Conservation (phyloP, 2,888 invertebrate genomes). For the Epicampocera succincta region DNA sequence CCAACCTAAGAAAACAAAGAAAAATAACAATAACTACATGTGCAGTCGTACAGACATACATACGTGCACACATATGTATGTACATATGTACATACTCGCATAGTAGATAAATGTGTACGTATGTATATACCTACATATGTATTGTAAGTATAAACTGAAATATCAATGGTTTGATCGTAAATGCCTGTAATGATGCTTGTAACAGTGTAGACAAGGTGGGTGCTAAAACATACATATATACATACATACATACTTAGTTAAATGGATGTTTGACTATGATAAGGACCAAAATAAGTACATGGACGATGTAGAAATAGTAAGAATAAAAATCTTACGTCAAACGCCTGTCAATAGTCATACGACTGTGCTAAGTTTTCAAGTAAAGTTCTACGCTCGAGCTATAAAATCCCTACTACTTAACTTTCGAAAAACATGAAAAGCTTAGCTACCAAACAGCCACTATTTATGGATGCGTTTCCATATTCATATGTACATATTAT, state of each 20-base stretch:
- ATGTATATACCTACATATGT: background rate
- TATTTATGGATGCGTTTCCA: no score
- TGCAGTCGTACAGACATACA: background rate
- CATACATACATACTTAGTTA: background rate
- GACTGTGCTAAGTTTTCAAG: no score
- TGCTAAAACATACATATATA: background rate
- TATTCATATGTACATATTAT: no score
- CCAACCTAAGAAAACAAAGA: conserved; percentile 21
- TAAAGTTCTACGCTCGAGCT: no score
- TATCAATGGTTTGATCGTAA: conserved; percentile 17
- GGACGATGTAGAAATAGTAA: background rate
- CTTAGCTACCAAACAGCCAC: no score
- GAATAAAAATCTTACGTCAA: no score
- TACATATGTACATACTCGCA: background rate
- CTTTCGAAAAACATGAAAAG: no score
- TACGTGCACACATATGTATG: background rate
- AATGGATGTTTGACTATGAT: background rate
- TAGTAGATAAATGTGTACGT: no score
- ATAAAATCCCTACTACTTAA: no score
- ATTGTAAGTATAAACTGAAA: background rate
- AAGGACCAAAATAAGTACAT: background rate
- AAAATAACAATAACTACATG: background rate
- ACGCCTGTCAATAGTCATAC: no score
- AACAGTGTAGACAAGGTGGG: background rate
- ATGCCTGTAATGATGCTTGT: conserved; percentile 21